These are phyloP conservation scores for Chalcis sispes DNA, from an alignment of 2,888 invertebrate genomes.

Conservation along the genomic window DNA sequence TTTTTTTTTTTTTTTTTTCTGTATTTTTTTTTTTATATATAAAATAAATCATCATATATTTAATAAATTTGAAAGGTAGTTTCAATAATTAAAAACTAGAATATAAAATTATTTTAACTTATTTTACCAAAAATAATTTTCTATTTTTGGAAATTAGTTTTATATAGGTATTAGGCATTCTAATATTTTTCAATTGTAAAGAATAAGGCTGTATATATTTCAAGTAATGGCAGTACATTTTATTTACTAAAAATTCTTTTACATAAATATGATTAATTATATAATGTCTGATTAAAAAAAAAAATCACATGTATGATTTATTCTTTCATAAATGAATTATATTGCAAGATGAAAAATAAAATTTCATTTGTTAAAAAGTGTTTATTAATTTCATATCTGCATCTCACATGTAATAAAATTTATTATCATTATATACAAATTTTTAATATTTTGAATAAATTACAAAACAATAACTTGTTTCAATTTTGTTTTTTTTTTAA, in stretches of 20 bases:
- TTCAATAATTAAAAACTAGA: neutral
- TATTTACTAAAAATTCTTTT: slow-evolving; percentile 55
- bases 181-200: slow-evolving; percentile 40
- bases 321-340: slow-evolving; percentile 36
- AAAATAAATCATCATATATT: no score
- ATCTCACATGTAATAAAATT: slow-evolving; percentile 42
- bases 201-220: slow-evolving; percentile 54
- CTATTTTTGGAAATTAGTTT: slow-evolving; percentile 48
- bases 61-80: no score
- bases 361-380: slow-evolving; percentile 34
- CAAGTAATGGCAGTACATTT: slow-evolving; percentile 54
- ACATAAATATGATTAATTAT: slow-evolving; percentile 51
- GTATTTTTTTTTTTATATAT: no score
- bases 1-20: no score
- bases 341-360: slow-evolving; percentile 43
- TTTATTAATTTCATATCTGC: slow-evolving; percentile 29
- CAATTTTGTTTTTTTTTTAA: slow-evolving; percentile 26
- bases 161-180: slow-evolving; percentile 27
- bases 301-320: slow-evolving; percentile 41
- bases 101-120: slow-evolving; percentile 29
- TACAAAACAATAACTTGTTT: slow-evolving; percentile 46
- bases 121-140: slow-evolving; percentile 42
- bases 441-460: slow-evolving; percentile 45
- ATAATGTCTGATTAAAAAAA: slow-evolving; percentile 50
- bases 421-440: slow-evolving; percentile 48